A percentile compares a stretch with the other conserved stretches of the same genome.
These are phyloP conservation scores for Tupaia chinensis DNA, from an alignment of 2,113 vertebrate genomes.

Conservation along the genomic window DNA sequence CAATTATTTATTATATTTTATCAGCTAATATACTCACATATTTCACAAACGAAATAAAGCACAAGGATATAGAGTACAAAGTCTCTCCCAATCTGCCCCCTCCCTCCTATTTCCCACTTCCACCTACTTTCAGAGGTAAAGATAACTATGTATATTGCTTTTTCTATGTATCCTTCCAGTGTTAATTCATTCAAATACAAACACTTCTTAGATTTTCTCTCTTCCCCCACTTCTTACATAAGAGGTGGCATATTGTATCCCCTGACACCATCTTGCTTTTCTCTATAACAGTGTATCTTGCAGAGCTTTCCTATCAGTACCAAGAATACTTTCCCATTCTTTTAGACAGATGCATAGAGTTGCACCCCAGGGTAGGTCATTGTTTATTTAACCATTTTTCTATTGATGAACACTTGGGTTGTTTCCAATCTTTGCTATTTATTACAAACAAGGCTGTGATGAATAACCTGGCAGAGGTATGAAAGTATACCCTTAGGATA, in stretches of 20 bases:
- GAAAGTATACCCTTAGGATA: conserved; percentile 48
- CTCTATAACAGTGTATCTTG: neutral
- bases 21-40: neutral
- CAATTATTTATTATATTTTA: neutral
- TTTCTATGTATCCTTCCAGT: neutral
- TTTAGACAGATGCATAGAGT: neutral
- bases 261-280: conserved; percentile 33
- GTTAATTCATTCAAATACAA: conserved; percentile 36
- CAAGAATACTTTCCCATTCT: conserved; percentile 46
- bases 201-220: conserved; percentile 37
- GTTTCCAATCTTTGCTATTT: conserved; percentile 49
- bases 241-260: neutral
- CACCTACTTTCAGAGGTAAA: neutral
- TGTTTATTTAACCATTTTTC: conserved; percentile 39
- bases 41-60: conserved; percentile 56
- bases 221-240: neutral
- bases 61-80: neutral
- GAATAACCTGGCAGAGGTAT: conserved; percentile 32
- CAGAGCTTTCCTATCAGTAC: neutral
- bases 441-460: conserved; percentile 46
- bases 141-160: neutral
- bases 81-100: neutral
- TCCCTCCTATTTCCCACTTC: neutral
- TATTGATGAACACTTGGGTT: neutral
- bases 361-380: neutral